These are phyloP conservation scores for Sarcophaga subvicina DNA, from an alignment of 2,888 invertebrate species.

Conservation along the genomic window DNA sequence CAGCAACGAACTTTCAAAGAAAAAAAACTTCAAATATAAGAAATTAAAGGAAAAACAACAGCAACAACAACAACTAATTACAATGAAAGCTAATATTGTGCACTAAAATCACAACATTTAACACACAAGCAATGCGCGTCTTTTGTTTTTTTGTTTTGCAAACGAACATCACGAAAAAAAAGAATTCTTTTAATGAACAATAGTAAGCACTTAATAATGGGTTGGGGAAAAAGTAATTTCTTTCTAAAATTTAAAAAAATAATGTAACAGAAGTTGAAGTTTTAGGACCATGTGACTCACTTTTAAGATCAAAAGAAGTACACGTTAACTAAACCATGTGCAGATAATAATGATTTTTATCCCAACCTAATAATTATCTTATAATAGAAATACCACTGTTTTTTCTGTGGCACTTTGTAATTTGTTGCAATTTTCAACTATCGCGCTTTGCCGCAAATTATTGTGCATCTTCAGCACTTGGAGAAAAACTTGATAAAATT, in stretches of 20 bases:
- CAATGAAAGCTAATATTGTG: not conserved
- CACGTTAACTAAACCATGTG: no score
- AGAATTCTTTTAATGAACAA: no score
- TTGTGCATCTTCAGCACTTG: slow-evolving; percentile 34
- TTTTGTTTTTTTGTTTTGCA: no score
- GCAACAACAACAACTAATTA: not conserved
- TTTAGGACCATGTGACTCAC: no score
- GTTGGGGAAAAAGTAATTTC: not conserved
- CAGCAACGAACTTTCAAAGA: slow-evolving; percentile 11
- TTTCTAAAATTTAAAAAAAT: no score
- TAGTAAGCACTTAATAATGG: not conserved
- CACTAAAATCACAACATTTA: not conserved
- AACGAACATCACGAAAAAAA: no score
- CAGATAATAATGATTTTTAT: no score
- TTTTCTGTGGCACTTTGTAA: slow-evolving; percentile 13
- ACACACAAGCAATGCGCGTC: not conserved
- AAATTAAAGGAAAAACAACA: no score
- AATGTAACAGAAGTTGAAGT: no score
- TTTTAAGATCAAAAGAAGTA: no score
- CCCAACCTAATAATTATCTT: no score
- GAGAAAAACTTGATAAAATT: not conserved
- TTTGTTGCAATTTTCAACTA: slow-evolving; percentile 53
- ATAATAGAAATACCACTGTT: not conserved
- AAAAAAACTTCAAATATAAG: not conserved
- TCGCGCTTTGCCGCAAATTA: slow-evolving; percentile 45